Base-by-base conservation (phyloP, 2,888 invertebrate genomes). In the Macrosoma leucophasiata region DNA sequence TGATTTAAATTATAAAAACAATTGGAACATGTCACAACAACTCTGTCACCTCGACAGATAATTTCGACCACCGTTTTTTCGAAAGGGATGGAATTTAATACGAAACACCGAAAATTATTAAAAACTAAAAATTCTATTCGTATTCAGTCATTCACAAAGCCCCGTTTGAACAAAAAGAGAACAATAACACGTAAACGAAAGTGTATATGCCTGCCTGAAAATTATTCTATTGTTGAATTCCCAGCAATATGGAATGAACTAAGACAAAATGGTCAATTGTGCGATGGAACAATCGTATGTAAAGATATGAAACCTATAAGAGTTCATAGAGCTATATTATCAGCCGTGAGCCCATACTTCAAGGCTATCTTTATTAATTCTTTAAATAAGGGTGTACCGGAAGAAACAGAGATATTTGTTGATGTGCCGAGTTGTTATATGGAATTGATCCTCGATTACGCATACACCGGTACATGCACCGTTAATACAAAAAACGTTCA, bases 331-430 rank as follows among this genome's bases (percentile, higher is more conserved):
- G 89, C 88, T 9, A 89, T 92, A 48, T 72, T 93, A 32, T 90
- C 91, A 14, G 89, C 90, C 15, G 88, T 88, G 25, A 91, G 91
- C 72, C 89, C 91, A 12, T 92, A 91, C 70, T 91, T 92, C 67
- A 89, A 87, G 71, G 90, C 89, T 1, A 82, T 90, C 45, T 91
- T 92, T 67, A 88, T 89, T 34, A 91, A 90, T 65, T 89, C 88
- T 8, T 73, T 90, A 43, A 88, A 87, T 50, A 84, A 86, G 51
- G 88, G 86, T 31, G 81, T 86, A 49, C 84, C 85, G 29, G 89
- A 89, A 57, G 86, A 85, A 46, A 87, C 78, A 2, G 85, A 88
- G 62, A 87, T 90, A 45, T 79, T 78, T 48, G 85, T 90, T 18
- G 86, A 86, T 48, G 86, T 88, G 19, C 84, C 88, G 1, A 84